Evolutionary conservation across 2,888 invertebrate species (phyloP).

Genomic region (Monopis laevigella): DNA sequence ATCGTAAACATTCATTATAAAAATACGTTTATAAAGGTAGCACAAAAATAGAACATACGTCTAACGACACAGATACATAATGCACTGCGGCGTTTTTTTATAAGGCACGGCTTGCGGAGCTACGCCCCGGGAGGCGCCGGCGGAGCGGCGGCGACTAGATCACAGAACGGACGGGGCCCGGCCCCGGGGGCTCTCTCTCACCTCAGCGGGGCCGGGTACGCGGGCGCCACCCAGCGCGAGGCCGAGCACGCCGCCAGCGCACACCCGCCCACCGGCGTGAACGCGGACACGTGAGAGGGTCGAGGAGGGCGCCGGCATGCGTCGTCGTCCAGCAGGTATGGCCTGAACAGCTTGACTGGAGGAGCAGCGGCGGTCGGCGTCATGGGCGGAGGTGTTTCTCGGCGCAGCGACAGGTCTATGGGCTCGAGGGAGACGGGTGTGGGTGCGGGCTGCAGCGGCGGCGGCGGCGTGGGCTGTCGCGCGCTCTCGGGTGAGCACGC

Average conservation of each 20-base stretch:
- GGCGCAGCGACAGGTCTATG: constrained; percentile 25
- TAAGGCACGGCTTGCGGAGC: constrained; percentile 36
- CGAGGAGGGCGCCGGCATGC: constrained; percentile 47
- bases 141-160: constrained; percentile 63
- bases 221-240: constrained; percentile 74
- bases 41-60: constrained; percentile 61
- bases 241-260: constrained; percentile 41
- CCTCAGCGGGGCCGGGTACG: constrained; percentile 59
- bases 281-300: constrained; percentile 52
- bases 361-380: constrained; percentile 53
- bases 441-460: constrained; percentile 27
- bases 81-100: constrained; percentile 59
- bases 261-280: constrained; percentile 57
- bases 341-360: constrained; percentile 81
- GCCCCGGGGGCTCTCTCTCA: constrained; percentile 51
- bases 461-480: constrained; percentile 47
- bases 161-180: constrained; percentile 49
- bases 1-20: constrained; percentile 63
- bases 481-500: constrained; percentile 55
- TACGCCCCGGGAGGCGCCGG: constrained; percentile 63
- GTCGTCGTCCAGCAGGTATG: constrained; percentile 75
- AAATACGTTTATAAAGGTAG: constrained; percentile 60
- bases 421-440: constrained; percentile 35
- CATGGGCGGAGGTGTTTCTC: constrained; percentile 36
- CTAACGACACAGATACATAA: constrained; percentile 51